Percentiles rank a stretch among this genome's conserved stretches.
These are phyloP conservation scores for Frankliniella fusca DNA, from an alignment of 2,888 invertebrate genomes.

Conservation along the genomic window DNA sequence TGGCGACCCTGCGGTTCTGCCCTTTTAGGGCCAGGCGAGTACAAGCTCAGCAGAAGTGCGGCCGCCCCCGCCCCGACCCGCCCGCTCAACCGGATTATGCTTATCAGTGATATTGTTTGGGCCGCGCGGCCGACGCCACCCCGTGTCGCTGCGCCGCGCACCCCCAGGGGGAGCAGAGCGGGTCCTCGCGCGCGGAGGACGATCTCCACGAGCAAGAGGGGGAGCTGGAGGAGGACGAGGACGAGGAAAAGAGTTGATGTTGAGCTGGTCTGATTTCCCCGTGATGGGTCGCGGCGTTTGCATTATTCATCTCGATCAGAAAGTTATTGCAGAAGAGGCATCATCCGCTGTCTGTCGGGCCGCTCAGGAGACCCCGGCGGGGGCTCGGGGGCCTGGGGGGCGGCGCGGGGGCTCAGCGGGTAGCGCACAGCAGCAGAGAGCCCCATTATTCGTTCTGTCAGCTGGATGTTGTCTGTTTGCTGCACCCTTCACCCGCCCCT, in stretches of 20 bases:
- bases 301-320: slow-evolving; percentile 14
- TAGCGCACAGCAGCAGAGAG: no score
- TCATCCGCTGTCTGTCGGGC: background rate
- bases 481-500: background rate
- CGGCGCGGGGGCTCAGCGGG: no score
- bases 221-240: background rate
- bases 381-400: no score
- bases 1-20: background rate
- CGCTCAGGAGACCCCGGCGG: background rate
- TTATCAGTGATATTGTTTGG: background rate
- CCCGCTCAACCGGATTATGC: background rate
- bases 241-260: background rate
- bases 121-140: no score
- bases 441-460: no score
- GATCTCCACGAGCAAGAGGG: no score
- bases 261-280: slow-evolving; percentile 21
- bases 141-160: background rate
- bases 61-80: background rate
- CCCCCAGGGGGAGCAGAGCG: background rate
- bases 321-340: slow-evolving; percentile 15
- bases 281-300: background rate
- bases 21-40: no score
- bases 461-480: background rate
- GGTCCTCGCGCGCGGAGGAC: background rate
- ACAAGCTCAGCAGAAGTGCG: no score